These are phyloP conservation scores for Nothura maculosa DNA, from an alignment of 2,797 vertebrate genomes.

Conservation along the genomic window DNA sequence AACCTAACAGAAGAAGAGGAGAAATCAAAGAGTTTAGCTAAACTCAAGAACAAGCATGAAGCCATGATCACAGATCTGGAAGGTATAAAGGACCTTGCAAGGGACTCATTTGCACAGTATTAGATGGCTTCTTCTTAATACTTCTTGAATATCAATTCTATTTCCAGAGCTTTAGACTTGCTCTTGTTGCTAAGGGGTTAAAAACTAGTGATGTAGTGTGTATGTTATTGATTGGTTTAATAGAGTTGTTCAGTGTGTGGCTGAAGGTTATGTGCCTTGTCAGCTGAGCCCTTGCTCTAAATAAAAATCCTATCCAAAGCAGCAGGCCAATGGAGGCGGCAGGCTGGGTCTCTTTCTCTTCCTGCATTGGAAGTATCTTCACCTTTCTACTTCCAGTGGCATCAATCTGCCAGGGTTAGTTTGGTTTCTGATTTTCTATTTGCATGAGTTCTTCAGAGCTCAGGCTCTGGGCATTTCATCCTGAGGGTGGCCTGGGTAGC, in stretches of 20 bases:
- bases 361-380: conserved; percentile 49
- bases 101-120: not conserved
- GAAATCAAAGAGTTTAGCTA: conserved; percentile 98
- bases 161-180: not conserved
- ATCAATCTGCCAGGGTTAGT: conserved; percentile 55
- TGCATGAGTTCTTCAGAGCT: not conserved
- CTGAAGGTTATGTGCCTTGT: conserved; percentile 67
- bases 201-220: conserved; percentile 26
- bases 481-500: not conserved
- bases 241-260: conserved; percentile 36
- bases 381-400: conserved; percentile 45
- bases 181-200: conserved; percentile 55
- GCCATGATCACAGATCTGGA: conserved; percentile 99
- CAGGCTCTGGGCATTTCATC: not conserved
- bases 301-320: conserved; percentile 63
- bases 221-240: conserved; percentile 63
- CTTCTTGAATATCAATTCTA: not conserved
- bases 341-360: conserved; percentile 59
- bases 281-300: conserved; percentile 67
- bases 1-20: conserved; percentile 98
- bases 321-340: conserved; percentile 65
- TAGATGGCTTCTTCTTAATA: not conserved
- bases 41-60: conserved; percentile 97
- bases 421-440: not conserved
- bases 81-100: conserved; percentile 78